A percentile compares a stretch with the other conserved stretches of the same genome.
These are phyloP conservation scores for Sylvia borin DNA, from an alignment of 2,797 vertebrate genomes.

Conservation along the genomic window DNA sequence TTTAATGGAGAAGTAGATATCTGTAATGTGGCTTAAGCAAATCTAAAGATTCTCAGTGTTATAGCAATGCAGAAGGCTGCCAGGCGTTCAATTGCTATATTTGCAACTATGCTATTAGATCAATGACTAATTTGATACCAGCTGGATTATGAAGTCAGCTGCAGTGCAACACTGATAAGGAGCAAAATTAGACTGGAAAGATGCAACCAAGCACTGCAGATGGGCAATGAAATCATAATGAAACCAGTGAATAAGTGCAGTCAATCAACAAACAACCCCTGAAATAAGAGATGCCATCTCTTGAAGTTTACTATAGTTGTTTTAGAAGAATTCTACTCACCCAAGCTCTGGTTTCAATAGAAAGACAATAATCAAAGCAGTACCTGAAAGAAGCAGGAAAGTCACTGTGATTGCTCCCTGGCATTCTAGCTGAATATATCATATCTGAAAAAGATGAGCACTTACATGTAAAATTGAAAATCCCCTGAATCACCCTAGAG, in stretches of 20 bases:
- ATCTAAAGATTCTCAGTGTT: slow-evolving; percentile 3
- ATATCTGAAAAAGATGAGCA: not conserved
- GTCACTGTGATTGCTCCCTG: not conserved
- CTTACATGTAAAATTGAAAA: not conserved
- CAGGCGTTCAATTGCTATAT: slow-evolving; percentile 63
- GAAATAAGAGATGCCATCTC: not conserved
- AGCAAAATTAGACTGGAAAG: slow-evolving; percentile 62
- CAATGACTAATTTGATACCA: slow-evolving; percentile 69
- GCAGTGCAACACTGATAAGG: slow-evolving; percentile 55
- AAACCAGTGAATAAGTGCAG: slow-evolving; percentile 23
- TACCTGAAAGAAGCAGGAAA: not conserved
- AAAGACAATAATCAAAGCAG: not conserved
- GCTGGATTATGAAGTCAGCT: slow-evolving; percentile 67
- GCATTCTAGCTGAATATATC: not conserved
- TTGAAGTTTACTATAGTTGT: not conserved
- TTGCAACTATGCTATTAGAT: slow-evolving; percentile 65
- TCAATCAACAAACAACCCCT: not conserved
- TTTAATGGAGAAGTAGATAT: slow-evolving; percentile 31
- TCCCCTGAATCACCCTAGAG: not conserved
- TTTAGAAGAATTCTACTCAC: not conserved
- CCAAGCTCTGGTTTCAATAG: not conserved
- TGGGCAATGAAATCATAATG: slow-evolving; percentile 53
- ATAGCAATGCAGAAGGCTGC: slow-evolving; percentile 17
- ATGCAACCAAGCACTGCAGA: slow-evolving; percentile 52
- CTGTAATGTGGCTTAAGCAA: slow-evolving; percentile 2